phyloP scores from a whole-genome alignment of 2,888 invertebrate genomes.

The Norana najaformis region DNA sequence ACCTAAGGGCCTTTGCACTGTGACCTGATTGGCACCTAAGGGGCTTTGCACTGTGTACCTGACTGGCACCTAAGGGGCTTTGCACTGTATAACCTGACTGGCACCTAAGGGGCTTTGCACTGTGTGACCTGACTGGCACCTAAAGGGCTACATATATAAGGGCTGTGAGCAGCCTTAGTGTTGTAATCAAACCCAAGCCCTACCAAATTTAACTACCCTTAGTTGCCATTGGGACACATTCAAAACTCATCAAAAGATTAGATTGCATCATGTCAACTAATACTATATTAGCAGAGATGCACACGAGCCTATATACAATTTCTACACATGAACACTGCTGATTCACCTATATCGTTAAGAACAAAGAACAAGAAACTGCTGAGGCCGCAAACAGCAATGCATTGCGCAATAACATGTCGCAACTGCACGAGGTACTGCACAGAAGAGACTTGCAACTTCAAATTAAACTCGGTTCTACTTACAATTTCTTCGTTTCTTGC shows the following conservation, averaged over 20 bases:
- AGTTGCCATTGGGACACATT: neutral
- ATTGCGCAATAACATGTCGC: neutral
- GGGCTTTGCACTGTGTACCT: too few relatives aligned
- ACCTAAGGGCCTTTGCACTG: too few relatives aligned
- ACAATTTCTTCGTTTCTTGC: conserved; percentile 17
- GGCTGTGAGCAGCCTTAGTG: too few relatives aligned
- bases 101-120: too few relatives aligned
- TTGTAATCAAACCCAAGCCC: too few relatives aligned
- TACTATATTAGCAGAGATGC: neutral
- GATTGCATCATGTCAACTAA: neutral
- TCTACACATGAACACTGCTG: neutral
- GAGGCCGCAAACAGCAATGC: neutral
- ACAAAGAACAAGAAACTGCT: neutral
- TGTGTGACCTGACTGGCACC: too few relatives aligned
- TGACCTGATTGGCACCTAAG: too few relatives aligned
- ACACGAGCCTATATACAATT: neutral
- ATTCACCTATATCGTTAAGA: neutral
- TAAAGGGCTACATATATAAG: too few relatives aligned
- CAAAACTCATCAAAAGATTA: neutral
- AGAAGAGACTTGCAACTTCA: neutral
- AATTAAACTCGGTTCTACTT: neutral
- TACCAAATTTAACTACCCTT: neutral
- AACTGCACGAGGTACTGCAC: neutral
- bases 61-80: too few relatives aligned
- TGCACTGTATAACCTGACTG: too few relatives aligned